Evolutionary conservation across 2,888 invertebrate genomes (phyloP).

Genomic region (Agapostemon virescens): DNA sequence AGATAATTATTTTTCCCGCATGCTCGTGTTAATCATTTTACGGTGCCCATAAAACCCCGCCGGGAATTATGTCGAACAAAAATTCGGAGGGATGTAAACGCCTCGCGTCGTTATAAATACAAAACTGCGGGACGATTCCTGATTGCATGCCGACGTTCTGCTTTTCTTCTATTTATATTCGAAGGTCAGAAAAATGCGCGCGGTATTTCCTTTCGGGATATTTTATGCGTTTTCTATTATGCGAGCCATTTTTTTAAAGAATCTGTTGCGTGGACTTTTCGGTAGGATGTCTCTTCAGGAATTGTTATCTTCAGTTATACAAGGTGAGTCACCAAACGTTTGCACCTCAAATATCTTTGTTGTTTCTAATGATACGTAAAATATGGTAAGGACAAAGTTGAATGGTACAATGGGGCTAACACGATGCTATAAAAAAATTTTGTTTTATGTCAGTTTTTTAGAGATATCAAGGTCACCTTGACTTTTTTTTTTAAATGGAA

Average conservation of each 20-base stretch:
- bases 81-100: conserved; percentile 16
- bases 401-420: too few relatives aligned
- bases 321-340: too few relatives aligned
- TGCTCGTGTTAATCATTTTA: conserved; percentile 63
- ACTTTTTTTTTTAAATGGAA: too few relatives aligned
- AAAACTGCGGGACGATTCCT: background rate
- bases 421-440: too few relatives aligned
- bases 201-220: background rate
- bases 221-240: background rate
- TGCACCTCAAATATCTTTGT: too few relatives aligned
- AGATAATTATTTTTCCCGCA: conserved; percentile 68
- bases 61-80: conserved; percentile 15
- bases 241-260: background rate
- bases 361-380: too few relatives aligned
- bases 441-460: too few relatives aligned
- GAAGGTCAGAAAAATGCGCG: background rate
- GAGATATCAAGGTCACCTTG: too few relatives aligned
- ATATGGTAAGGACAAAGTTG: too few relatives aligned
- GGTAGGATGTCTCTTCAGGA: background rate
- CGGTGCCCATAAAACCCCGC: conserved; percentile 46
- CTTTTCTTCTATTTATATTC: background rate
- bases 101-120: conserved; percentile 14
- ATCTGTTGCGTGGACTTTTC: background rate
- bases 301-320: too few relatives aligned
- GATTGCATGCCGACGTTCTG: conserved; percentile 10